A percentile compares a stretch with the other conserved stretches of the same genome.
Evolutionary conservation across 1,140 invertebrate species (phyloP).

Genomic region (Calephelis virginiensis): DNA sequence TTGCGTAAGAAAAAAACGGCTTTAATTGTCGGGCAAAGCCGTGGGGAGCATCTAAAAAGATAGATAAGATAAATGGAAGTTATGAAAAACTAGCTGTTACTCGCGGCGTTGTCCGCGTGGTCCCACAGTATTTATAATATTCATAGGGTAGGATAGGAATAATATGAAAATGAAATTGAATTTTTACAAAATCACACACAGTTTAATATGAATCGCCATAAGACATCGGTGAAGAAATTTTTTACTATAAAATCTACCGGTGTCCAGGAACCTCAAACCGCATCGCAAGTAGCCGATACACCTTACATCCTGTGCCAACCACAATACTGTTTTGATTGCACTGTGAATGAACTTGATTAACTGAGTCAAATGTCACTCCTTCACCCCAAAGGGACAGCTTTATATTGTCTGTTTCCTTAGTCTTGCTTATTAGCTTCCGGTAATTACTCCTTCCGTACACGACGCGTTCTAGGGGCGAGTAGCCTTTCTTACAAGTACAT

Average conservation of each 20-base stretch:
- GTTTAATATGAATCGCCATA: not conserved
- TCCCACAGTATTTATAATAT: no score
- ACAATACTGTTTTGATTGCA: constrained; percentile 61
- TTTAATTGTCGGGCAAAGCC: no score
- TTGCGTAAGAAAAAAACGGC: no score
- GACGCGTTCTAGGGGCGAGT: constrained; percentile 46
- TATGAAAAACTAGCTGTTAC: no score
- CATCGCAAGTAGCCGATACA: constrained; percentile 37
- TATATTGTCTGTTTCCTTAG: constrained; percentile 67
- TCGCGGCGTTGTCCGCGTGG: no score
- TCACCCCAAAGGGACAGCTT: constrained; percentile 55
- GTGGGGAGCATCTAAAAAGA: no score
- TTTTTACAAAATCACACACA: no score
- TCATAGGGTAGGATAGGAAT: no score
- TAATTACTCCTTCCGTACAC: constrained; percentile 68
- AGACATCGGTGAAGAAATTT: not conserved
- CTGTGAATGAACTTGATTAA: constrained; percentile 64
- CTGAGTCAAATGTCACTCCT: constrained; percentile 71
- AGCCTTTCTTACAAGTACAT: constrained; percentile 44
- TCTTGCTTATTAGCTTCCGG: constrained; percentile 60
- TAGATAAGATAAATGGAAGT: no score
- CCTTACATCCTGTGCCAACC: constrained; percentile 62
- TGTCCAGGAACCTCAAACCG: constrained; percentile 20
- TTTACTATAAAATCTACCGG: not conserved
- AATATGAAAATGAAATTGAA: no score